phyloP scores from a whole-genome alignment of 30 jellyfish, hydroid and myxozoan genomes.

The Chrysaora quinquecirrha region DNA sequence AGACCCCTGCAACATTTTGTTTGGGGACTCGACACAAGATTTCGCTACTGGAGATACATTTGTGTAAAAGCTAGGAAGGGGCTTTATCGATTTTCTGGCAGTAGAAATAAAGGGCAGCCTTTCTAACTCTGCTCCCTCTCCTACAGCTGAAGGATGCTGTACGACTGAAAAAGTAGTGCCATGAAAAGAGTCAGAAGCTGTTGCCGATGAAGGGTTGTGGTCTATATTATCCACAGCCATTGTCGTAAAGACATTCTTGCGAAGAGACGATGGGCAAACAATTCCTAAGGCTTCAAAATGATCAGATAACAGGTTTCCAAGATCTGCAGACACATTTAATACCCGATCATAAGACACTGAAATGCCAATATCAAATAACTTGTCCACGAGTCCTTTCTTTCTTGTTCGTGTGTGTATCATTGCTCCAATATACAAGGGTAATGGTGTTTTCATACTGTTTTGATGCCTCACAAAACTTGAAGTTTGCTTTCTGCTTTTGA shows the following conservation, averaged over 20 bases:
- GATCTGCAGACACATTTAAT: slow-evolving; percentile 28
- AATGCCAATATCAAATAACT: slow-evolving; percentile 28
- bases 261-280: slow-evolving; percentile 59
- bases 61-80: slow-evolving; percentile 19
- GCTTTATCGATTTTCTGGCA: slow-evolving; percentile 27
- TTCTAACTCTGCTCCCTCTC: slow-evolving; percentile 26
- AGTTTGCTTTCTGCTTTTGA: too few species aligned
- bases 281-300: slow-evolving; percentile 29
- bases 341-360: slow-evolving; percentile 55
- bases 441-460: too few species aligned
- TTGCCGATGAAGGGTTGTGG: slow-evolving; percentile 64
- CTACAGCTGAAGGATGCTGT: slow-evolving; percentile 48
- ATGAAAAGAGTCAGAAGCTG: slow-evolving; percentile 64
- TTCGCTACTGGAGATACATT: slow-evolving; percentile 28
- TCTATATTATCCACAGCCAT: slow-evolving; percentile 67
- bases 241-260: slow-evolving; percentile 41
- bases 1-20: neutral
- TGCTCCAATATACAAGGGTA: too few species aligned
- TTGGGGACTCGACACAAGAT: slow-evolving; percentile 21
- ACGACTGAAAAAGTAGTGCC: slow-evolving; percentile 61
- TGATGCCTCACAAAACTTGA: too few species aligned
- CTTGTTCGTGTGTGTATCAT: too few species aligned
- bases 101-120: slow-evolving; percentile 16
- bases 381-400: too few species aligned
- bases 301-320: slow-evolving; percentile 22